Conservation (phyloP, 2,888 invertebrate species). For the Falcaria lacertinaria region DNA sequence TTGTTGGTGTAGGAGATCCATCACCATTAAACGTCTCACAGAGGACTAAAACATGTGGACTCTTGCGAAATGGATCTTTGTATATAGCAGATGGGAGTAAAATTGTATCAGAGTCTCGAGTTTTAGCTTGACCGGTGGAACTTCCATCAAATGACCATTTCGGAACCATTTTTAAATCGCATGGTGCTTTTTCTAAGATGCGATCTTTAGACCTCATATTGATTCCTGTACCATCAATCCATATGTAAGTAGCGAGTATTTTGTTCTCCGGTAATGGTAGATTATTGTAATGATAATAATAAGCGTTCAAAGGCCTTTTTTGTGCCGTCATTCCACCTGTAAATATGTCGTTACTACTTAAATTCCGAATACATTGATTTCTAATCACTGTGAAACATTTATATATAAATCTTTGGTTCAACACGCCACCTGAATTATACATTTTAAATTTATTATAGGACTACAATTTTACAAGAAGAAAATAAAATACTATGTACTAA, state of each 20-base stretch:
- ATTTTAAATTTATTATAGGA: neutral
- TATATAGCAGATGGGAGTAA: constrained; percentile 93
- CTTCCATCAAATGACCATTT: constrained; percentile 96
- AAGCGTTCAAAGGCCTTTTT: constrained; percentile 34
- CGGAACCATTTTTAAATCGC: constrained; percentile 77
- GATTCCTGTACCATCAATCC: constrained; percentile 90
- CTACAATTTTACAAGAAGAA: too few species aligned
- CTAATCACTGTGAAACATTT: neutral
- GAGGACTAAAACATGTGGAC: constrained; percentile 92
- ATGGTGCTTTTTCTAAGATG: constrained; percentile 81
- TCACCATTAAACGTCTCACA: constrained; percentile 89
- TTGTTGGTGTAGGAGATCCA: constrained; percentile 86
- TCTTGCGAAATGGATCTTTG: constrained; percentile 92
- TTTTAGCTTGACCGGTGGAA: constrained; percentile 92
- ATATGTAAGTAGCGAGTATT: constrained; percentile 84
- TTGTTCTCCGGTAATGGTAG: constrained; percentile 78
- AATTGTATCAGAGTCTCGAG: constrained; percentile 91
- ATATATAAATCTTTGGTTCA: neutral
- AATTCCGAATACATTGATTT: constrained; percentile 5
- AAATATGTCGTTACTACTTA: constrained; percentile 29
- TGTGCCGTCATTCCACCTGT: constrained; percentile 30
- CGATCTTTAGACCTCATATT: constrained; percentile 84
- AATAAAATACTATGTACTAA: neutral
- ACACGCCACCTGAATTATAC: neutral
- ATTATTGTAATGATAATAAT: constrained; percentile 46